Base-by-base conservation (phyloP, 2,113 vertebrate species). In the Protobothrops mucrosquamatus region DNA sequence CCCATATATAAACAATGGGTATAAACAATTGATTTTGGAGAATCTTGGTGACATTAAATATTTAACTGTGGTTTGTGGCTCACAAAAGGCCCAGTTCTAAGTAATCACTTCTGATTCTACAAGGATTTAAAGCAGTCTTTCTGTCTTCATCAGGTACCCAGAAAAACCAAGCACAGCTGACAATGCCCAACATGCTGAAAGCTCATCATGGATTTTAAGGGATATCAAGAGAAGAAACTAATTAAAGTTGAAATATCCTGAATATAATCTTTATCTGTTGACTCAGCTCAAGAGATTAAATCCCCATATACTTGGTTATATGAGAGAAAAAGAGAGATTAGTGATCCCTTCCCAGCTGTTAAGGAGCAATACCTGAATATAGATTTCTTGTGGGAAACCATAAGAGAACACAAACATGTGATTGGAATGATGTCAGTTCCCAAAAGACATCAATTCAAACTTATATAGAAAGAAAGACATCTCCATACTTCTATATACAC, bases 301-400 rank as follows among this genome's bases (percentile, higher is more conserved):
- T 94, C 93, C 93, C 93, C 90, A 94, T 94, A 92, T 90, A 94
- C 81, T 92, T 94, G 93, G 91, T 92, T 94, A 92, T 92, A 94
- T 90, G 92, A 93, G 92, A 93, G 81, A 93, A 86, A 90, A 81
- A 92, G 57, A 92, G 91, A 94, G 89, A 93, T 92, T 94, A 94
- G 91, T 94, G 93, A 94, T 94, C 93, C 91, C 93, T 92, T 92
- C 91, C 91, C 93, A 94, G 93, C 93, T 94, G 93, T 94, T 92
- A 94, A 90, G 91, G 88, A 92, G 91, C 57, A 94, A 92, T 92
- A 92, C 91, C 88, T 94, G 91, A 94, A 94, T 94, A 92, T 90
- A 94, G 93, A 94, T 94, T 94, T 94, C 93, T 94, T 94, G 39
- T 90, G 93, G 93, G 93, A 94, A 59, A 87, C 91, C 91, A 92